Evolutionary conservation across 2,888 invertebrate species (phyloP), one percentile per base, ranked within the genome.

Genomic region (Glaucopsyche alexis): DNA sequence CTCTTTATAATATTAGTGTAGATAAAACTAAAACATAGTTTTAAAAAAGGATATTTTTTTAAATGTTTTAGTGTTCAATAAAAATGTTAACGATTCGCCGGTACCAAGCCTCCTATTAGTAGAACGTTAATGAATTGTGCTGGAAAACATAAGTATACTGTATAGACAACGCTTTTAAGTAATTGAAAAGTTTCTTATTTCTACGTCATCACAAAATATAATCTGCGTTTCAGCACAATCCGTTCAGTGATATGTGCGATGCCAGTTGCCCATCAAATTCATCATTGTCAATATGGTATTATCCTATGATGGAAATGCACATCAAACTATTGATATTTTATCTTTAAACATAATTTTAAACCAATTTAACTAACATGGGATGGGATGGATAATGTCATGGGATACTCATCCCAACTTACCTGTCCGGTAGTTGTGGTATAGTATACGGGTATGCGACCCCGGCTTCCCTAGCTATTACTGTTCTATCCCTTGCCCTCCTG

Each of bases 11-110:
- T n/a, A n/a, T n/a, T n/a, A n/a, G n/a, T n/a, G n/a, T n/a, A n/a
- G n/a, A 29, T 29, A 29, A 29, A 29, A 29, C 29, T 29, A 60
- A 38, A 38, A 29, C 60, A 60, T 60, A 13, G n/a, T n/a, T n/a
- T n/a, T n/a, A n/a, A n/a, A n/a, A n/a, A 60, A 60, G 47, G 13
- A 11, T 11, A 60, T 13, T 60, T 29, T 55, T 60, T 60, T 55
- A 60, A 19, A 60, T 6, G 60, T 60, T 60, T 60, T 38, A 29
- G 29, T 60, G 60, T 60, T 14, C 60, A 60, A 60, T 60, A 60
- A 60, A 60, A 29, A 29, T 29, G 3, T 60, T 60, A 60, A 60
- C 60, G 60, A 60, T 60, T 60, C 29, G 29, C 13, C 60, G 14
- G 14, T 29, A 60, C 60, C 60, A 60, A 60, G 60, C 60, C 60